These are phyloP conservation scores for Megalops cyprinoides DNA, from an alignment of 2,797 vertebrate species.

Conservation along the genomic window DNA sequence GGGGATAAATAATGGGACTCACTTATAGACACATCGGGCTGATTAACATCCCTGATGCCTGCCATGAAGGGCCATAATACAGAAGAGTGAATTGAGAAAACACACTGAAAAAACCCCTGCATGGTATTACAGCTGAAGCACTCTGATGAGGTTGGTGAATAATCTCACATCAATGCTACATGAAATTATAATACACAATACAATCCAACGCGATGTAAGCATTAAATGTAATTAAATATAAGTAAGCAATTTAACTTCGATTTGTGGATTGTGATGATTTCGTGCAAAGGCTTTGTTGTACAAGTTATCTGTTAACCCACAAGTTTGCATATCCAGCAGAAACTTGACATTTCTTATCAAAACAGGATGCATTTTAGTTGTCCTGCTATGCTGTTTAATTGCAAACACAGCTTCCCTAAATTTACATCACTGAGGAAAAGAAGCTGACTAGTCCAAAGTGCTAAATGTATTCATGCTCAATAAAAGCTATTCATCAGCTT, in stretches of 20 bases:
- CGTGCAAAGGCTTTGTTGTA: neutral
- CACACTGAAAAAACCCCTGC: too few species aligned
- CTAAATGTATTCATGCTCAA: conserved; percentile 89
- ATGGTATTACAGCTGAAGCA: neutral
- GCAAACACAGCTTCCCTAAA: conserved; percentile 72
- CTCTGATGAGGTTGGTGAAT: neutral
- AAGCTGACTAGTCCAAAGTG: conserved; percentile 88
- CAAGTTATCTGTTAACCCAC: neutral
- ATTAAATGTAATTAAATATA: too few species aligned
- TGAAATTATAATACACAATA: too few species aligned
- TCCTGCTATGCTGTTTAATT: conserved; percentile 58
- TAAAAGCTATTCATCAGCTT: conserved; percentile 89
- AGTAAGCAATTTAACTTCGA: too few species aligned
- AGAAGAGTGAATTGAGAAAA: neutral
- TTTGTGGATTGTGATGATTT: too few species aligned
- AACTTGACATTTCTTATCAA: conserved; percentile 25
- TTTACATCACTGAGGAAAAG: conserved; percentile 79
- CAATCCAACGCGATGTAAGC: too few species aligned
- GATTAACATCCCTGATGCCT: conserved; percentile 49
- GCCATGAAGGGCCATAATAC: neutral
- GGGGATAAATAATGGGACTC: conserved; percentile 58
- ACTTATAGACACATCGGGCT: conserved; percentile 54
- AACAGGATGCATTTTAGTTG: conserved; percentile 50
- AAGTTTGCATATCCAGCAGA: conserved; percentile 5
- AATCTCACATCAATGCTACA: neutral